These are phyloP conservation scores for Tribolium madens DNA, from an alignment of 1,140 invertebrate genomes.

Conservation along the genomic window DNA sequence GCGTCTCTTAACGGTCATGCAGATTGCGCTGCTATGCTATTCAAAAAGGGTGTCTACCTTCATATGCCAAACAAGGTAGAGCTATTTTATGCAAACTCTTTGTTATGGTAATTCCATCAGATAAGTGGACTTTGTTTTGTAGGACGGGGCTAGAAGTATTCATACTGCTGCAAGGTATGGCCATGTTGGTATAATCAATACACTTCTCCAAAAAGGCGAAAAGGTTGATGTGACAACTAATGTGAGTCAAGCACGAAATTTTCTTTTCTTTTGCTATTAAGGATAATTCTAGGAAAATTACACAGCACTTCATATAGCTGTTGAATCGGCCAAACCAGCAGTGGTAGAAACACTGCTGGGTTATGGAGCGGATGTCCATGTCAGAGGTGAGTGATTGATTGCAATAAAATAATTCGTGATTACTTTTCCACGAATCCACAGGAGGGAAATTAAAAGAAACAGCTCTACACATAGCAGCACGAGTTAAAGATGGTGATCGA, in stretches of 20 bases:
- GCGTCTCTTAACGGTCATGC: constrained; percentile 96
- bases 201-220: constrained; percentile 94
- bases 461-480: constrained; percentile 94
- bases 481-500: constrained; percentile 92
- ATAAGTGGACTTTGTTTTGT: constrained; percentile 36
- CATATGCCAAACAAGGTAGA: constrained; percentile 98
- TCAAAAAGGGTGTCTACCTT: constrained; percentile 98
- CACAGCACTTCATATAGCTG: constrained; percentile 98
- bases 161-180: constrained; percentile 93
- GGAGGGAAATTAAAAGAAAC: constrained; percentile 89
- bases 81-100: not conserved
- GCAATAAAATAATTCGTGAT: constrained; percentile 4
- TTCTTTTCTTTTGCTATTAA: not conserved
- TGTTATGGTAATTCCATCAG: not conserved
- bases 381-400: constrained; percentile 74
- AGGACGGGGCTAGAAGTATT: constrained; percentile 90
- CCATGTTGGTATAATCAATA: constrained; percentile 97
- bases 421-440: constrained; percentile 53
- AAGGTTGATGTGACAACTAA: constrained; percentile 95
- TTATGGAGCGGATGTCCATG: constrained; percentile 96
- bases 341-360: constrained; percentile 97
- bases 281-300: constrained; percentile 87
- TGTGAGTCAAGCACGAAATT: constrained; percentile 71
- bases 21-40: constrained; percentile 97
- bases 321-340: constrained; percentile 93